These are phyloP conservation scores for Oscheius sp. DNA, from an alignment of 1,140 invertebrate species.

Conservation along the genomic window DNA sequence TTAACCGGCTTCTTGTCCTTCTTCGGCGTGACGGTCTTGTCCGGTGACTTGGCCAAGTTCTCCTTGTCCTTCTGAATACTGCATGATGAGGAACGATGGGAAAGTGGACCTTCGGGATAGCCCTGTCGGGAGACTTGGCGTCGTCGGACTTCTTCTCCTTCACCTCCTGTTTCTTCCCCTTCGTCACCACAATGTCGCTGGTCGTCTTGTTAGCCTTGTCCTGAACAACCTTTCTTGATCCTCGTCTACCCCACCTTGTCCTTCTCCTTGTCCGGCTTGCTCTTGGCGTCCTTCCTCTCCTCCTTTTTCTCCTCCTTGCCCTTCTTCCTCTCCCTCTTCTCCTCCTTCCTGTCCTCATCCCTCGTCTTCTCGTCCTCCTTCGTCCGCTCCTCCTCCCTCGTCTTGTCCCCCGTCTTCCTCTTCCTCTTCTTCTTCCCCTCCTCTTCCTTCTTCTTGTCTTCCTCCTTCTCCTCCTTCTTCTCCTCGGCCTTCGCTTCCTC, in stretches of 20 bases:
- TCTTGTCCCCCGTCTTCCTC: background rate
- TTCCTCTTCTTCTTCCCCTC: background rate
- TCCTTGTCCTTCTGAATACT: too few species aligned
- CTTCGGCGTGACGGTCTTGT: too few species aligned
- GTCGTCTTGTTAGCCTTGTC: too few species aligned
- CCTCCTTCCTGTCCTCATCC: background rate
- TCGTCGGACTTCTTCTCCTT: background rate
- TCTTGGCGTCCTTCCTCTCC: background rate
- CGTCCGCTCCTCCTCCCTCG: background rate
- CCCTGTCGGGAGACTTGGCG: background rate
- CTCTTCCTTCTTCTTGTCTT: background rate
- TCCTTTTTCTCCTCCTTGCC: background rate
- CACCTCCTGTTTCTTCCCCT: too few species aligned
- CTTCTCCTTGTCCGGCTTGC: background rate
- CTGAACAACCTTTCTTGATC: background rate
- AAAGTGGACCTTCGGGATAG: background rate
- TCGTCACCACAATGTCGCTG: too few species aligned
- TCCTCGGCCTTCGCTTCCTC: background rate
- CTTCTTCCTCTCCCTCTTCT: background rate
- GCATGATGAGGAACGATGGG: background rate
- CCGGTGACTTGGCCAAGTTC: too few species aligned
- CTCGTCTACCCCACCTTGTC: background rate
- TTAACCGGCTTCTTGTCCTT: too few species aligned
- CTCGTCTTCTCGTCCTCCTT: background rate
- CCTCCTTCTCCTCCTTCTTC: background rate